Conservation (phyloP, 1,140 invertebrate genomes). For the Bombus confusus region DNA sequence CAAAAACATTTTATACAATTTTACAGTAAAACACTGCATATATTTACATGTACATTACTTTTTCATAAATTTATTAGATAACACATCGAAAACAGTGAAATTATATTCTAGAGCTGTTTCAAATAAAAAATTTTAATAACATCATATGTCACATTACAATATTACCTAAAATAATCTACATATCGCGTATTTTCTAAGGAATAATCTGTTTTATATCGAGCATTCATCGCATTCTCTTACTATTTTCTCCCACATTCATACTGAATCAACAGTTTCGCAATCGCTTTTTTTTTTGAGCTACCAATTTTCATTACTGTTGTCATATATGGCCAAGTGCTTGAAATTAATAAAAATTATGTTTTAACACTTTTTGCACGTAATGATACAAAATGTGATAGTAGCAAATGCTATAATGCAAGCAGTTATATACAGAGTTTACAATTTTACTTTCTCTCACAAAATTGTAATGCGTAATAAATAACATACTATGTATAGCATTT, state of each 20-base stretch:
- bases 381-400: not conserved
- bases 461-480: constrained; percentile 18
- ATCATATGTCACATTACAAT: constrained; percentile 34
- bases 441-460: constrained; percentile 15
- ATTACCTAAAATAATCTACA: constrained; percentile 49
- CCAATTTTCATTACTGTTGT: constrained; percentile 23
- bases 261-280: constrained; percentile 31
- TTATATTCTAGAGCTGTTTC: constrained; percentile 2
- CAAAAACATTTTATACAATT: not conserved
- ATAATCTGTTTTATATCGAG: constrained; percentile 36
- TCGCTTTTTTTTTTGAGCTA: not conserved
- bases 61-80: constrained; percentile 55
- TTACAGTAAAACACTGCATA: not conserved
- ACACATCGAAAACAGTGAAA: constrained; percentile 52
- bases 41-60: constrained; percentile 27
- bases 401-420: constrained; percentile 19
- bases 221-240: constrained; percentile 51
- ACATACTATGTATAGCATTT: not conserved
- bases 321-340: not conserved
- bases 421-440: constrained; percentile 55
- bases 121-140: constrained; percentile 61
- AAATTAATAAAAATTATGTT: not conserved
- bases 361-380: not conserved
- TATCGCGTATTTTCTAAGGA: constrained; percentile 42
- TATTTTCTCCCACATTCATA: constrained; percentile 42